Conservation (phyloP, 2,113 vertebrate genomes). For the Eclectus roratus region DNA sequence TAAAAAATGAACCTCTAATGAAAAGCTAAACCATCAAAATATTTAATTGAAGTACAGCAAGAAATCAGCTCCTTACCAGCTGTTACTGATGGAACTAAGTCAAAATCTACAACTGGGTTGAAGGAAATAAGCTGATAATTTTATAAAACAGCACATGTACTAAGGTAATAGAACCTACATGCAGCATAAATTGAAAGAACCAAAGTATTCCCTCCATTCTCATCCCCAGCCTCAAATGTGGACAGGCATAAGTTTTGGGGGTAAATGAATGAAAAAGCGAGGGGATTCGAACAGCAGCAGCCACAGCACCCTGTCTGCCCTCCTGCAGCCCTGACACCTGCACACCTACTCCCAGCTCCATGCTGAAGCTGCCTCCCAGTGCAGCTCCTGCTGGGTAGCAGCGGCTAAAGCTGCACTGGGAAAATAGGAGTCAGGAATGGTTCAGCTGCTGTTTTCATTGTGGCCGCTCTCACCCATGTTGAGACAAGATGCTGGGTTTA, state of each 20-base stretch:
- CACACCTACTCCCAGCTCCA: accelerated
- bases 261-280: not conserved
- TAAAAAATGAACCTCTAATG: not conserved
- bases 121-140: not conserved
- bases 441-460: not conserved
- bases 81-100: not conserved
- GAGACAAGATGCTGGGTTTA: not conserved
- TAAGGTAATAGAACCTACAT: not conserved
- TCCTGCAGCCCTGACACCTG: not conserved
- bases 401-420: not conserved
- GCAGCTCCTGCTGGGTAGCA: not conserved
- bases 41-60: conserved; percentile 11
- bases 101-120: not conserved
- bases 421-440: not conserved
- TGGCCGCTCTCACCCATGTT: accelerated
- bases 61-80: not conserved
- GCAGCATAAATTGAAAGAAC: not conserved
- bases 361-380: not conserved
- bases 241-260: not conserved
- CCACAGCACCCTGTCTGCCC: not conserved
- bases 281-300: not conserved
- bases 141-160: not conserved
- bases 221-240: not conserved
- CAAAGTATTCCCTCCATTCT: not conserved
- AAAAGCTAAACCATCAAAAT: conserved; percentile 3